Conservation (phyloP, 2,888 invertebrate species). For the Dicyrtomina minuta region DNA sequence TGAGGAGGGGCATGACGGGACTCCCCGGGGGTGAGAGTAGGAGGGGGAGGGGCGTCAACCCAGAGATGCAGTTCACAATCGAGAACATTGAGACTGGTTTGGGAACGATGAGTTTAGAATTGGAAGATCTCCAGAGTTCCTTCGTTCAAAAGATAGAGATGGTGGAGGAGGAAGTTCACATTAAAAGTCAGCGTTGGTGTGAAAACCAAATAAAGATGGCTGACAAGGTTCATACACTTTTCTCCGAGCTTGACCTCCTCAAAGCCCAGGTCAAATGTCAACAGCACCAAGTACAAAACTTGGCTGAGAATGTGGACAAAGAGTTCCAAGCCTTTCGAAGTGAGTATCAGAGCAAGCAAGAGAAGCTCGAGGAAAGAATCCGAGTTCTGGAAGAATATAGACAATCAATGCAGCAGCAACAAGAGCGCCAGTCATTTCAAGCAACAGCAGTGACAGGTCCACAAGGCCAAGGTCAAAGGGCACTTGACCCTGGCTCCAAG, state of each 20-base stretch:
- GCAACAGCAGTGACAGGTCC: background rate
- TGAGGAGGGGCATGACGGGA: too few relatives aligned
- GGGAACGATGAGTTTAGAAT: conserved; percentile 2
- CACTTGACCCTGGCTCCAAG: background rate
- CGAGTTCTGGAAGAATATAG: conserved; percentile 1
- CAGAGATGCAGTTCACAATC: background rate
- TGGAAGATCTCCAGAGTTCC: conserved; percentile 18
- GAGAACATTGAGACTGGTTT: conserved; percentile 2
- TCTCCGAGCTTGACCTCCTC: conserved; percentile 16
- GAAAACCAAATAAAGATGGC: conserved; percentile 31
- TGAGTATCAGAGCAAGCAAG: conserved; percentile 2
- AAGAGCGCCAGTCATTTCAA: background rate
- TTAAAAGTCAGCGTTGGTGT: conserved; percentile 27
- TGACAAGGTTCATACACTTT: conserved; percentile 14
- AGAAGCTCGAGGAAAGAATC: background rate
- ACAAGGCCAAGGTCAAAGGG: background rate
- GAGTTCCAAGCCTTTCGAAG: conserved; percentile 13
- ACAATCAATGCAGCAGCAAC: too few relatives aligned
- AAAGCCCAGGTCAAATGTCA: conserved; percentile 13
- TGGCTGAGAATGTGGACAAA: conserved; percentile 29
- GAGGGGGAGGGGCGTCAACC: too few relatives aligned
- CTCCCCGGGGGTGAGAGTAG: too few relatives aligned
- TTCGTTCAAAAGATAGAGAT: conserved; percentile 20
- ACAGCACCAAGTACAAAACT: conserved; percentile 21
- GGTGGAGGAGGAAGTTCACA: conserved; percentile 26